Evolutionary conservation across 2,113 vertebrate genomes (phyloP).

Genomic region (Peromyscus leucopus): DNA sequence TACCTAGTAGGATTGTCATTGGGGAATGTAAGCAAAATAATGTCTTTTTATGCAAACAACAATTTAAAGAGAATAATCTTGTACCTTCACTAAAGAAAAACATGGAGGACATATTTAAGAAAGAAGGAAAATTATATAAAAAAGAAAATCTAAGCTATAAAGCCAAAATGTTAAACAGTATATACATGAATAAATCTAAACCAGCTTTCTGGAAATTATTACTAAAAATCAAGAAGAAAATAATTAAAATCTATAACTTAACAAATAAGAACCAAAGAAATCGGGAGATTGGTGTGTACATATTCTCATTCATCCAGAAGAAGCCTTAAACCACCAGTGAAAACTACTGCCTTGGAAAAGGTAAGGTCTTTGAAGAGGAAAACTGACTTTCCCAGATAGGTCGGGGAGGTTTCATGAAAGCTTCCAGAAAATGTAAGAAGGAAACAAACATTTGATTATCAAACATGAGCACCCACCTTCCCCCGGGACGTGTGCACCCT

Average conservation of each 20-base stretch:
- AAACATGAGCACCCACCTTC: neutral
- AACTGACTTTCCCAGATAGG: neutral
- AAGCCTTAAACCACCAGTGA: neutral
- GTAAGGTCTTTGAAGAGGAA: neutral
- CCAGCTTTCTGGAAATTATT: neutral
- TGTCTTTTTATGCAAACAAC: neutral
- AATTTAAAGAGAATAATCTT: neutral
- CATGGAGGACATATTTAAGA: neutral
- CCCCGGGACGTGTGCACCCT: neutral
- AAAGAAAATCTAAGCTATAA: neutral
- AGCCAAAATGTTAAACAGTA: neutral
- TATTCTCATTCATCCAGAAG: neutral
- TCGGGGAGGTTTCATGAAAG: neutral
- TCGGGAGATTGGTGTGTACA: neutral
- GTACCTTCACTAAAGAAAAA: neutral
- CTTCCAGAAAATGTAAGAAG: neutral
- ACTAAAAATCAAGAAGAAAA: neutral
- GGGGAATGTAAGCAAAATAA: neutral
- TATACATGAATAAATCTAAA: neutral
- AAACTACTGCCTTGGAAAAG: neutral
- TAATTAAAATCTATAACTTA: neutral
- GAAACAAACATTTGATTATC: neutral
- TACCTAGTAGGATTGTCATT: neutral
- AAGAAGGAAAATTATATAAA: neutral
- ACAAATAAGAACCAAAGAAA: neutral